Percentiles rank a stretch among this genome's conserved stretches.
Conservation (phyloP, 2,797 vertebrate species). For the Columba guinea region DNA sequence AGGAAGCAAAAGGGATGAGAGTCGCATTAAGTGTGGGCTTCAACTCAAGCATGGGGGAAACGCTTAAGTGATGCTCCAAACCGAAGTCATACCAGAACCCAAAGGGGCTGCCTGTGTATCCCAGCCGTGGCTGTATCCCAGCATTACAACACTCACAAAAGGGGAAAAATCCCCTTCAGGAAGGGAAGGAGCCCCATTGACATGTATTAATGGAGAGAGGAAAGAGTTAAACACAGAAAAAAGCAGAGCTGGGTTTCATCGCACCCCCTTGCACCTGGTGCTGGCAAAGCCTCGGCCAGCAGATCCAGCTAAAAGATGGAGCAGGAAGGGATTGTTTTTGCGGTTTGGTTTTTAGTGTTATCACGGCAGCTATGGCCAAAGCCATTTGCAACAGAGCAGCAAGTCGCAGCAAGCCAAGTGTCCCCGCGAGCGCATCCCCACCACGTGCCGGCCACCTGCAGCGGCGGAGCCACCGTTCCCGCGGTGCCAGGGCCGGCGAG, state of each 20-base stretch:
- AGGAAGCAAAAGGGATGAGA: background rate
- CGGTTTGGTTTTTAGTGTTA: background rate
- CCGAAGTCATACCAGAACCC: background rate
- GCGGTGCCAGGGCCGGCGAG: background rate
- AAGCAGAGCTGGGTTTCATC: background rate
- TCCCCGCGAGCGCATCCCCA: background rate
- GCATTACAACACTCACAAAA: background rate
- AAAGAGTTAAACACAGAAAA: background rate
- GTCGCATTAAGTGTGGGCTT: background rate
- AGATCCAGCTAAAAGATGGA: background rate
- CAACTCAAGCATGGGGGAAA: background rate
- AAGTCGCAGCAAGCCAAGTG: background rate
- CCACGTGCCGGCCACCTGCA: background rate
- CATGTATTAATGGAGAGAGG: background rate
- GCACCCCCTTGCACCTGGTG: background rate
- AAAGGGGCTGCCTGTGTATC: background rate
- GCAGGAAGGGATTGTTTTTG: background rate
- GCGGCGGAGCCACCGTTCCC: background rate
- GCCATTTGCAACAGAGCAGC: slow-evolving; percentile 2
- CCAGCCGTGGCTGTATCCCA: background rate
- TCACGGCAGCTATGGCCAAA: background rate
- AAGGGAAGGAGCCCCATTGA: background rate
- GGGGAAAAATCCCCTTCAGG: background rate
- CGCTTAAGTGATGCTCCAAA: background rate
- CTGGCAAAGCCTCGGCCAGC: background rate